Evolutionary conservation across 2,797 vertebrate species (phyloP).

Genomic region (Pangasius sanitwongsei): DNA sequence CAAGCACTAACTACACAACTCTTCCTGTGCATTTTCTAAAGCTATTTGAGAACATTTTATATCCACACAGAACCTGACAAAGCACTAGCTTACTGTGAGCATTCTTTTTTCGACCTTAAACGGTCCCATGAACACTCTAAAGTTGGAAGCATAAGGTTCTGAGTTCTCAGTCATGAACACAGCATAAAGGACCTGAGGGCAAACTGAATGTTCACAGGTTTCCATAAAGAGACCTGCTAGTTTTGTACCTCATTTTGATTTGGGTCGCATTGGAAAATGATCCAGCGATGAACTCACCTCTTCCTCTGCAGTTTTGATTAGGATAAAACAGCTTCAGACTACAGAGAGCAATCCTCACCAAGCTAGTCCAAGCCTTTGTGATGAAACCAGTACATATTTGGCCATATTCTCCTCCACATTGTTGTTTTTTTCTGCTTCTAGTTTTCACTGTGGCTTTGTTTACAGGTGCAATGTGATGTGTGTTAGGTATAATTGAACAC

Average conservation of each 20-base stretch:
- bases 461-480: slow-evolving; percentile 26
- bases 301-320: neutral
- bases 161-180: neutral
- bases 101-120: neutral
- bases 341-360: slow-evolving; percentile 9
- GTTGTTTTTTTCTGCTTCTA: neutral
- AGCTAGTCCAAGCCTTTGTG: slow-evolving; percentile 8
- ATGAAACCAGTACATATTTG: slow-evolving; percentile 7
- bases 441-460: slow-evolving; percentile 32
- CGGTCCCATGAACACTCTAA: neutral
- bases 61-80: neutral
- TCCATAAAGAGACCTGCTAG: neutral
- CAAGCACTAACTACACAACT: neutral
- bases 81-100: neutral
- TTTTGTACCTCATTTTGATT: slow-evolving; percentile 46
- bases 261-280: slow-evolving; percentile 5
- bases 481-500: slow-evolving; percentile 43
- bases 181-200: neutral
- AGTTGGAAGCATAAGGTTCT: neutral
- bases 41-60: neutral
- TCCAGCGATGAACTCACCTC: slow-evolving; percentile 6
- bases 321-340: slow-evolving; percentile 17
- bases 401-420: slow-evolving; percentile 9
- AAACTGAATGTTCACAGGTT: neutral
- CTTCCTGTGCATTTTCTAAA: neutral